Conservation (phyloP, 1,140 invertebrate species). For the Drosophila subpulchrella region DNA sequence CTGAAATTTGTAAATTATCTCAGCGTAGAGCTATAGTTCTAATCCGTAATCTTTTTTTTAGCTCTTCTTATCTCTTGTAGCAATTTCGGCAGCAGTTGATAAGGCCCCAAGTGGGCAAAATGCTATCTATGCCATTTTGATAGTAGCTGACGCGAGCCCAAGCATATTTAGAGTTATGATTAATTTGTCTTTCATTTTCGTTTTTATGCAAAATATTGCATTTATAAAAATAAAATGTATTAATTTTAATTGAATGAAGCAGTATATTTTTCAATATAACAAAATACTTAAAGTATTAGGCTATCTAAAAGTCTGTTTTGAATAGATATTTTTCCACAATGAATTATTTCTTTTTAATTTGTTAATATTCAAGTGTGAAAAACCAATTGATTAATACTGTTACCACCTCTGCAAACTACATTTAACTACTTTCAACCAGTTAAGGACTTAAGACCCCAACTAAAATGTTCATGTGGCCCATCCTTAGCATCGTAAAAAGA, state of each 20-base stretch:
- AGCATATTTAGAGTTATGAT: background rate
- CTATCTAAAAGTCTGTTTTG: background rate
- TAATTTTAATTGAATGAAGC: background rate
- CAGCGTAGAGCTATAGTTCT: background rate
- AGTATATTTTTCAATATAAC: background rate
- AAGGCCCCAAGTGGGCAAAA: conserved; percentile 1
- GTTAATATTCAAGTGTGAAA: conserved; percentile 1
- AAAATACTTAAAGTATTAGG: background rate
- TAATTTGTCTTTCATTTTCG: conserved; percentile 4
- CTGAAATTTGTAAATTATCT: conserved; percentile 6
- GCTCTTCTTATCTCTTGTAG: conserved; percentile 12
- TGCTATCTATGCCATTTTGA: conserved; percentile 17
- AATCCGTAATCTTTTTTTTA: conserved; percentile 9
- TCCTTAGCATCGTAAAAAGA: conserved; percentile 5
- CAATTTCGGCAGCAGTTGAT: conserved; percentile 8
- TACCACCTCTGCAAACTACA: background rate
- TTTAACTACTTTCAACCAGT: conserved; percentile 3
- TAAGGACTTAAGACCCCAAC: background rate
- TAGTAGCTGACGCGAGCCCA: background rate
- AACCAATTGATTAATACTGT: background rate
- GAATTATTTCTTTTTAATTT: background rate
- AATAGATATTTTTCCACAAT: background rate
- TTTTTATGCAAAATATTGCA: background rate
- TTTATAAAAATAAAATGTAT: background rate
- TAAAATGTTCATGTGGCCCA: conserved; percentile 17